These are phyloP conservation scores for Pelobates fuscus DNA, from an alignment of 2,113 vertebrate genomes.

Conservation along the genomic window DNA sequence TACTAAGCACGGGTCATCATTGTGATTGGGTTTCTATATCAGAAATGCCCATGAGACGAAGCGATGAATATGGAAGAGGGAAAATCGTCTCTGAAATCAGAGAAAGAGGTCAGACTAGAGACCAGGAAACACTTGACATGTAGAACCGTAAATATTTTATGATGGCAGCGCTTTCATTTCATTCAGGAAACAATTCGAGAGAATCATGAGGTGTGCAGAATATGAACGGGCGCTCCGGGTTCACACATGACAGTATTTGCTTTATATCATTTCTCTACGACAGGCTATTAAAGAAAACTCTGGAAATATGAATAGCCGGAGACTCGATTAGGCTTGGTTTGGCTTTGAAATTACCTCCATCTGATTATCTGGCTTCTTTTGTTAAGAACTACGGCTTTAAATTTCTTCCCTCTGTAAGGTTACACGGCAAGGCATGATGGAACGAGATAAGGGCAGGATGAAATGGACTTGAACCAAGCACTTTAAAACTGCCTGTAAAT, in stretches of 20 bases:
- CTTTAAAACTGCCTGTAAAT: too few relatives aligned
- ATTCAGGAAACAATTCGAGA: conserved; percentile 69
- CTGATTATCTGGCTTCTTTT: too few relatives aligned
- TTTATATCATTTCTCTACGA: not conserved
- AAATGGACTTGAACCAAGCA: too few relatives aligned
- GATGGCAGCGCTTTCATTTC: conserved; percentile 56
- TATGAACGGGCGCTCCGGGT: not conserved
- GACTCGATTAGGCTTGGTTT: too few relatives aligned
- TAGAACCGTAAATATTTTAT: conserved; percentile 54
- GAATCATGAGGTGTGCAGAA: conserved; percentile 57
- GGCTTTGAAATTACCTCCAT: too few relatives aligned
- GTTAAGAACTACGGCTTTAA: too few relatives aligned
- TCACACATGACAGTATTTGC: conserved; percentile 8
- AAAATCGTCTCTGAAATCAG: not conserved
- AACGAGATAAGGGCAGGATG: too few relatives aligned
- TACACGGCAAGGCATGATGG: too few relatives aligned
- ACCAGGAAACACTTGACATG: conserved; percentile 57
- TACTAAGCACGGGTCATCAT: not conserved
- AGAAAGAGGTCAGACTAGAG: conserved; percentile 50
- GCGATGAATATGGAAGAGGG: not conserved
- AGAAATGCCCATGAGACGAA: conserved; percentile 16
- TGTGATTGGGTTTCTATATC: conserved; percentile 1
- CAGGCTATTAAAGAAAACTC: not conserved
- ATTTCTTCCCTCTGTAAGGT: too few relatives aligned
- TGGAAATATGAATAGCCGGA: too few relatives aligned